These are phyloP conservation scores for Papilio glaucus DNA, from an alignment of 1,140 invertebrate species.

Conservation along the genomic window DNA sequence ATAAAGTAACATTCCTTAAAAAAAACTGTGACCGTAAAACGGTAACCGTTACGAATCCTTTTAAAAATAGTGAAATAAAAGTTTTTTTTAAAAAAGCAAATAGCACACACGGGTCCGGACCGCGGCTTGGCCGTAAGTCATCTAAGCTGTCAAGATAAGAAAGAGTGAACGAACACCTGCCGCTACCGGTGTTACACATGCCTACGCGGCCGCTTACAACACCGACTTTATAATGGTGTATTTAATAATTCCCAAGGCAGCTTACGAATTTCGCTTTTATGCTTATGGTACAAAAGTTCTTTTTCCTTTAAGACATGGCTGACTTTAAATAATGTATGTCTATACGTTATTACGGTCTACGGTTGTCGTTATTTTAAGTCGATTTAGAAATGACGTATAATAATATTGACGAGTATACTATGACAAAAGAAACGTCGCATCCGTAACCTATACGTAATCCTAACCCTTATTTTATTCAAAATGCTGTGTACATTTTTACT, in stretches of 20 bases:
- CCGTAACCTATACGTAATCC: too few relatives aligned
- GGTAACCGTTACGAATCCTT: conserved; percentile 80
- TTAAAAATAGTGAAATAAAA: conserved; percentile 75
- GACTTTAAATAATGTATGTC: conserved; percentile 53
- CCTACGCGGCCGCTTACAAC: conserved; percentile 60
- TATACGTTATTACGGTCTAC: conserved; percentile 57
- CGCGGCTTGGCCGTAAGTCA: conserved; percentile 74
- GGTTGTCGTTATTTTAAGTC: conserved; percentile 75
- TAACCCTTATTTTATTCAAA: too few relatives aligned
- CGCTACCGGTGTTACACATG: conserved; percentile 79
- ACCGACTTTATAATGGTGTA: conserved; percentile 56
- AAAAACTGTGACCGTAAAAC: conserved; percentile 42
- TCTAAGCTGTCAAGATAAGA: conserved; percentile 82
- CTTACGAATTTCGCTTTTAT: conserved; percentile 53
- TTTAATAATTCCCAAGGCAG: conserved; percentile 48
- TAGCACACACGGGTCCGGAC: conserved; percentile 71
- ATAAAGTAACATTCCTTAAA: too few relatives aligned
- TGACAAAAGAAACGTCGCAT: not conserved
- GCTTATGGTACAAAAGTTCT: conserved; percentile 46
- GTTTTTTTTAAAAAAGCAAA: conserved; percentile 70
- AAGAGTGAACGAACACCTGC: conserved; percentile 82
- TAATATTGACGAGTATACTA: not conserved
- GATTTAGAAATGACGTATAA: conserved; percentile 32
- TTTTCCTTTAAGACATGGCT: conserved; percentile 40
- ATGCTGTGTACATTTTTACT: too few relatives aligned